Conservation (phyloP, 2,113 vertebrate species). For the Eublepharis macularius region DNA sequence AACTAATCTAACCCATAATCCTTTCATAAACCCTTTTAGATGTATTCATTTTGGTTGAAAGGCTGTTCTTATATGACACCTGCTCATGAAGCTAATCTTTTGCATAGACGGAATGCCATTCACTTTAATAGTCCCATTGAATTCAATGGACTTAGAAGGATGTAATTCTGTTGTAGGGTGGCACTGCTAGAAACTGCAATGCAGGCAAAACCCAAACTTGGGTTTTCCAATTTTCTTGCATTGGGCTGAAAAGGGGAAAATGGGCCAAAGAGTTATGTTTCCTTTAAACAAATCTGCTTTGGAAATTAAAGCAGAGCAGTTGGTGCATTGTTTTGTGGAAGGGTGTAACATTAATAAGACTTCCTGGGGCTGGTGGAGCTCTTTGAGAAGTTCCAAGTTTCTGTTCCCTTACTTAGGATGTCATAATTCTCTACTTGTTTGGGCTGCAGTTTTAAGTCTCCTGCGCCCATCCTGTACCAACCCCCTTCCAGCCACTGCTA, state of each 20-base stretch:
- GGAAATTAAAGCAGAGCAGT: slow-evolving; percentile 18
- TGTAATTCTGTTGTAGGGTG: too few relatives aligned
- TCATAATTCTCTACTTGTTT: slow-evolving; percentile 5
- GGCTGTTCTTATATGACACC: not conserved
- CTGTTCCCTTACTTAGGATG: not conserved
- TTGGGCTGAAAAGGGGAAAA: not conserved
- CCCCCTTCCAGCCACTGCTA: not conserved
- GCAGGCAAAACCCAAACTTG: not conserved
- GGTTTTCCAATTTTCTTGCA: not conserved
- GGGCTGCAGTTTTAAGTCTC: not conserved
- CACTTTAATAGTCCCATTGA: not conserved
- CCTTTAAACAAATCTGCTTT: slow-evolving; percentile 21
- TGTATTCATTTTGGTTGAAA: not conserved
- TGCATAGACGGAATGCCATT: not conserved
- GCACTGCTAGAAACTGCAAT: not conserved
- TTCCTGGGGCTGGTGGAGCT: slow-evolving; percentile 21
- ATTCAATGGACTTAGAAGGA: too few relatives aligned
- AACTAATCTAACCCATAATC: not conserved
- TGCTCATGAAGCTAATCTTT: not conserved
- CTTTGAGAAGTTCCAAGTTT: slow-evolving; percentile 24
- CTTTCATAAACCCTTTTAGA: not conserved
- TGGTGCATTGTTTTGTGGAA: slow-evolving; percentile 30
- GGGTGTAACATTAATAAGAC: slow-evolving; percentile 24
- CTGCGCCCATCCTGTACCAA: not conserved
- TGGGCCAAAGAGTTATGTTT: not conserved